Evolutionary conservation across 2,888 invertebrate species (phyloP), one percentile per base, ranked within the genome.

Genomic region (Nomada goodeniana): DNA sequence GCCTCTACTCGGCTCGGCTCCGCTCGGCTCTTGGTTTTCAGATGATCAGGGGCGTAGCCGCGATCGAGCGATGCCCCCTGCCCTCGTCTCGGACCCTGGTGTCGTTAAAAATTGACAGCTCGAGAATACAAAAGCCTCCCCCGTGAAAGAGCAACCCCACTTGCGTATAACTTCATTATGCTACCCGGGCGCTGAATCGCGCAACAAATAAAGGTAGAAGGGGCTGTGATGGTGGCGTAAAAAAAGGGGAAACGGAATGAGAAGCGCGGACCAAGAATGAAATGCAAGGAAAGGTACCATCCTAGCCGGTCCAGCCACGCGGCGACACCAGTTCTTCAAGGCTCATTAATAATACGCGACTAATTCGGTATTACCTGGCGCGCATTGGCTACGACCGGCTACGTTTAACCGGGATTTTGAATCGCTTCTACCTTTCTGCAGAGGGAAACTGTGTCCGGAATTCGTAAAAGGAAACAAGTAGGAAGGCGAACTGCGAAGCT

Each of bases 11-110:
- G 42, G 59, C 47, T 79, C 55, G 47, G 50, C 73, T 36, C 68
- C 29, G 59, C 47, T 81, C 55, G 47, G 47, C 73, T 84, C 78
- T 20, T 10, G 26, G 82, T 84, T 84, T 86, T 80, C 76, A 70
- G 50, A 60, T 26, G 70, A 23, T n/a, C 84, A 86, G 87, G 69
- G n/a, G 11, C 74, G 82, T 86, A 82, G 0, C 29, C 36, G 20
- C 50, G 10, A 15, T 0, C 55, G 5, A 4, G 9, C 11, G 15
- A 26, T 26, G 26, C 26, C 26, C 26, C 26, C 42, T 13, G 26
- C 78, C 75, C 67, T 44, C 70, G 15, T 2, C n/a, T 9, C 15
- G 0, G 42, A 26, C 2, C 42, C 11, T 5, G 23, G 23, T 13
- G 36, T 20, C 53, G 23, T 47, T 70, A 71, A 76, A 78, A 60